Evolutionary conservation across 2,888 invertebrate genomes (phyloP).

Genomic region (Drosophila neonasuta): DNA sequence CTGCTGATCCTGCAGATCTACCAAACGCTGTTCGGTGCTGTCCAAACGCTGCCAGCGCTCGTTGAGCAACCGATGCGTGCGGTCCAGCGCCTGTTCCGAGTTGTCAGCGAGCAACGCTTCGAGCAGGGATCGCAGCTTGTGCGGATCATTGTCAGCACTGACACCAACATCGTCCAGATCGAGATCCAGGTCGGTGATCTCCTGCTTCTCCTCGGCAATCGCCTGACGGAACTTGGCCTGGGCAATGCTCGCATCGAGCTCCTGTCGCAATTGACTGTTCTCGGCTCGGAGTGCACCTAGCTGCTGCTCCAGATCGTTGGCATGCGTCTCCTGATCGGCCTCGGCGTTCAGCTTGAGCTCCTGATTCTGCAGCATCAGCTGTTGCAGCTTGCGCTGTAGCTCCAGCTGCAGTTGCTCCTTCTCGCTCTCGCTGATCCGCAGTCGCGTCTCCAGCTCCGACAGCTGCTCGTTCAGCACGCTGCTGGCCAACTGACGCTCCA

Average conservation of each 20-base stretch:
- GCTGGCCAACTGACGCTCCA: slow-evolving; percentile 74
- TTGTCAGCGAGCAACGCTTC: slow-evolving; percentile 52
- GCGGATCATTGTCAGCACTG: slow-evolving; percentile 53
- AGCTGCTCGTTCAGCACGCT: slow-evolving; percentile 73
- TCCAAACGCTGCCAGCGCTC: slow-evolving; percentile 83
- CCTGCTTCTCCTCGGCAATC: slow-evolving; percentile 77
- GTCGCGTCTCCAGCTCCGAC: slow-evolving; percentile 67
- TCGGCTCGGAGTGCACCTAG: slow-evolving; percentile 65
- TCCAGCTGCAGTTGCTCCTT: slow-evolving; percentile 77
- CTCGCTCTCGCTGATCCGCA: slow-evolving; percentile 71
- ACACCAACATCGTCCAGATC: slow-evolving; percentile 28
- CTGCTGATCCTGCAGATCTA: slow-evolving; percentile 81
- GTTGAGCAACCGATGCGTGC: slow-evolving; percentile 83
- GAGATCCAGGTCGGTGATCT: slow-evolving; percentile 80
- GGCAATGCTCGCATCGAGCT: slow-evolving; percentile 66
- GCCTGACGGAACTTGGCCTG: slow-evolving; percentile 72
- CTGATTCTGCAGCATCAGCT: slow-evolving; percentile 75
- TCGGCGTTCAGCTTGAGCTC: slow-evolving; percentile 74
- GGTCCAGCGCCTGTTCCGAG: slow-evolving; percentile 60
- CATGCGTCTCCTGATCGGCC: slow-evolving; percentile 74
- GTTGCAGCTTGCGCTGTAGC: slow-evolving; percentile 72
- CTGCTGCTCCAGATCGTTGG: slow-evolving; percentile 72
- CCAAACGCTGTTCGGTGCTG: slow-evolving; percentile 82
- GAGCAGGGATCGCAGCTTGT: slow-evolving; percentile 67
- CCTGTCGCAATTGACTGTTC: slow-evolving; percentile 69